Base-by-base conservation (phyloP, 2,797 vertebrate species). In the Pseudochirops cupreus region DNA sequence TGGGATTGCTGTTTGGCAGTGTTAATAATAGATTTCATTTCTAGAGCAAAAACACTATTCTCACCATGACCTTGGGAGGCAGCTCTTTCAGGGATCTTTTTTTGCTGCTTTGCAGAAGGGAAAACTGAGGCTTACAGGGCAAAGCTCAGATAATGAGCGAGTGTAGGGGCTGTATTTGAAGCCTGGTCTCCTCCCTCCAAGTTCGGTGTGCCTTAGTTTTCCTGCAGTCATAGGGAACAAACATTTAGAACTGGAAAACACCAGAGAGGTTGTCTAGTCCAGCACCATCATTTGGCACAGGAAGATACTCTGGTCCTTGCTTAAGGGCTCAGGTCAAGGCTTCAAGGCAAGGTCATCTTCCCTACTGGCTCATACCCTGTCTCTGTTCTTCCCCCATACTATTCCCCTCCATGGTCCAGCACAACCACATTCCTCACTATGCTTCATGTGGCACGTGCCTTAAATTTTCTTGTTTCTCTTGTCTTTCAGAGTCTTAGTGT, bases 21-120 rank as follows among this genome's bases (percentile, higher is more conserved):
- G 26, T 16, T 87, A 26, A 87, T 87, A 87, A 87, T 26, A 87
- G 39, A 11, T 9, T 87, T 87, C 39, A 87, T 87, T 46, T 87
- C 39, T 4, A 26, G 74, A 87, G 21, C 9, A 87, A 87, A 87
- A 87, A 87, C 18, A 26, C 39, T 87, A 10, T 50, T 46, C 74
- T 87, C 16, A 3, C 74, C 74, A 87, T 46, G 74, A 87, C 74
- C 39, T 50, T 87, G 74, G 46, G 39, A 50, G 39, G 39, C 28
- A 87, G 39, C 74, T 87, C 26, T 9, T 87, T 0, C 21, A 50
- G 39, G 74, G 74, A 50, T 50, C 29, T 67, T 12, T n/a, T 74
- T 94, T 82, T 90, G 53, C 26, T 55, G 24, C 56, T 95, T 97
- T 89, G 92, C 11, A 55, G 91, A 87, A 56, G 28, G 91, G 55